phyloP scores from a whole-genome alignment of 1,140 invertebrate species.

The Lordiphosa clarofinis region DNA sequence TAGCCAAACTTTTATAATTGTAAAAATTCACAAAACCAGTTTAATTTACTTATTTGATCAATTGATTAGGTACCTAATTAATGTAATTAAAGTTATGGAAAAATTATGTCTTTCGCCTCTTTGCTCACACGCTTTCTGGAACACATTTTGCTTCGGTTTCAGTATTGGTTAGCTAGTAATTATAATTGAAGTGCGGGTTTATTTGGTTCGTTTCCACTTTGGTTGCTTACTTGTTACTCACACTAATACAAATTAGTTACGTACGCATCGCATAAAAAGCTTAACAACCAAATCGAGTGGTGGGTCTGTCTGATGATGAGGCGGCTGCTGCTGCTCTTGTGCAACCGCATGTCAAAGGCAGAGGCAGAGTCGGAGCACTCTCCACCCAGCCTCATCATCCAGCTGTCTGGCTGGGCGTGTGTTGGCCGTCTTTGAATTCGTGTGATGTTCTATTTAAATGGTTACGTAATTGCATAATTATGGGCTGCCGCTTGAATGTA shows the following conservation, averaged over 20 bases:
- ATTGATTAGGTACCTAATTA: no score
- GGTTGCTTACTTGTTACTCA: slow-evolving; percentile 6
- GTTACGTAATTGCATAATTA: slow-evolving; percentile 77
- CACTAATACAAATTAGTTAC: slow-evolving; percentile 51
- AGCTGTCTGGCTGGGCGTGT: slow-evolving; percentile 11
- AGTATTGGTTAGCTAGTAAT: no score
- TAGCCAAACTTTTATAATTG: no score
- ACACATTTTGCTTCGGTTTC: no score
- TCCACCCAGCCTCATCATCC: neutral
- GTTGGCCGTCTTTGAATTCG: slow-evolving; percentile 47
- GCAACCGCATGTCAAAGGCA: slow-evolving; percentile 40
- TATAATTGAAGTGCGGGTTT: no score
- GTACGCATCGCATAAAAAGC: slow-evolving; percentile 22
- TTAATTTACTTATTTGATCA: no score
- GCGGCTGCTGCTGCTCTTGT: slow-evolving; percentile 17
- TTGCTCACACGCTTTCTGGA: neutral
- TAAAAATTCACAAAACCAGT: no score
- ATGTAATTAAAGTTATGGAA: no score
- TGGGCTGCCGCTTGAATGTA: slow-evolving; percentile 42
- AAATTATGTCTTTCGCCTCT: neutral
- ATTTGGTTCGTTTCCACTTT: slow-evolving; percentile 9
- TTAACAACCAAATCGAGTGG: slow-evolving; percentile 2
- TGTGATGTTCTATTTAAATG: slow-evolving; percentile 74
- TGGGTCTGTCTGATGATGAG: neutral
- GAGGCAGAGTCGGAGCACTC: neutral